Evolutionary conservation across 23 tunicate species (phyloP).

Genomic region (Aplidium turbinatum): DNA sequence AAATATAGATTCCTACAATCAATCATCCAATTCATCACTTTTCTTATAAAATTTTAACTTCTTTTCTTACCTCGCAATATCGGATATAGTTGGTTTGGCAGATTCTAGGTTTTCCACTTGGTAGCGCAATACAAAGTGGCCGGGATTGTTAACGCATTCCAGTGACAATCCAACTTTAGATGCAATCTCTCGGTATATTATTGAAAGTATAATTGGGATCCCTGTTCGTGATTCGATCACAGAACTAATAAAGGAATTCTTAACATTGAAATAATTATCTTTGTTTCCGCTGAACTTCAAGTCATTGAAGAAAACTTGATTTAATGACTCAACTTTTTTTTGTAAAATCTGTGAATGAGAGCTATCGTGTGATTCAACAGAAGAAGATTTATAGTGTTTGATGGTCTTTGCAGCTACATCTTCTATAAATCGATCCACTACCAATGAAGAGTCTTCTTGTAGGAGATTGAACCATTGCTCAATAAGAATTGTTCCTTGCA

Average conservation of each 20-base stretch:
- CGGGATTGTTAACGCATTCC: slow-evolving; percentile 31
- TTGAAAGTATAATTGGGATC: slow-evolving; percentile 40
- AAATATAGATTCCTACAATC: too few relatives aligned
- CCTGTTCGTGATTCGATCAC: slow-evolving; percentile 32
- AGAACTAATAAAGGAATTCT: slow-evolving; percentile 38
- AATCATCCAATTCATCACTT: too few relatives aligned
- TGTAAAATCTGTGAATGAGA: too few relatives aligned
- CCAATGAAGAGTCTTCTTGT: not conserved
- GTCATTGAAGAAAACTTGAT: slow-evolving; percentile 17
- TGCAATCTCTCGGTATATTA: slow-evolving; percentile 38
- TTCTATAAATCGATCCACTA: not conserved
- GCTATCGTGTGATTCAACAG: not conserved
- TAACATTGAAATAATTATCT: slow-evolving; percentile 31
- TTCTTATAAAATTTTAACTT: too few relatives aligned
- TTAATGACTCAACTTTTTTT: not conserved
- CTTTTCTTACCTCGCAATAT: slow-evolving; percentile 16
- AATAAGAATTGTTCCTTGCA: slow-evolving; percentile 22
- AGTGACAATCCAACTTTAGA: slow-evolving; percentile 19
- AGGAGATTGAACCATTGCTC: slow-evolving; percentile 26
- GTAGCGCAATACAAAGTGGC: slow-evolving; percentile 24
- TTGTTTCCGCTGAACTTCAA: slow-evolving; percentile 23
- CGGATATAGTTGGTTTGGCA: slow-evolving; percentile 4
- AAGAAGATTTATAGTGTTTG: not conserved
- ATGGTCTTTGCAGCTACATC: not conserved
- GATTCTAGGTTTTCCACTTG: slow-evolving; percentile 11